Base-by-base conservation (phyloP, 2,888 invertebrate genomes). In the Acholoe squamosa region DNA sequence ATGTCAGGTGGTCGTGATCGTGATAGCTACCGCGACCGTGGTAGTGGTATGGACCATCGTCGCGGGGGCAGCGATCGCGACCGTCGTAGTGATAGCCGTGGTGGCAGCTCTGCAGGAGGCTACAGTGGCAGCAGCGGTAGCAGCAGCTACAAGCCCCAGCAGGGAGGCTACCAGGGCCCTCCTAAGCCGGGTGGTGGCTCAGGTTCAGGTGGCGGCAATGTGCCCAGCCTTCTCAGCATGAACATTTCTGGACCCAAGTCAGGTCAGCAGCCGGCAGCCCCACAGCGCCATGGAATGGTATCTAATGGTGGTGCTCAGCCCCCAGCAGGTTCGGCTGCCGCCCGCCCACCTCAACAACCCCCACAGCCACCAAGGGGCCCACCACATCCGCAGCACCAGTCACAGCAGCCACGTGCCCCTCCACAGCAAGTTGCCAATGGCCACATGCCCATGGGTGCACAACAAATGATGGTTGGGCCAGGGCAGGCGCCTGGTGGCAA, bases 21-120 rank as follows among this genome's bases (percentile, higher is more conserved):
- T 54, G 52, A 86, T 25, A 52, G 86, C 56, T 91, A 91, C 56
- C 89, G 91, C 89, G 89, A 91, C 25, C 76, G 89, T 61, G 90
- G 91, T 51, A 90, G 43, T 43, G 43, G 91, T 28, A 80, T 89
- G 84, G 90, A 91, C 28, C 91, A 91, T 16, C 91, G 89, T 33
- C 67, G 90, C 56, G 91, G 91, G 51, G 91, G 91, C 22, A 90
- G 88, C 76, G 86, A 84, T 67, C 33, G 91, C 14, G 89, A 89
- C 54, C 71, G 91, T 51, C 71, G 89, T 33, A 51, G 89, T 88
- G 77, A 51, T 43, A 28, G 86, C 86, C 86, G 51, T 51, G 54
- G 76, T 61, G 90, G 90, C n/a, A 88, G 91, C 67, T 89, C 84
- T 76, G 88, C 56, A 14, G 90, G 84, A 28, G 77, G 84, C 34